Base-by-base conservation (phyloP, 1,140 invertebrate genomes). In the Pseudobourletiella spinata region DNA sequence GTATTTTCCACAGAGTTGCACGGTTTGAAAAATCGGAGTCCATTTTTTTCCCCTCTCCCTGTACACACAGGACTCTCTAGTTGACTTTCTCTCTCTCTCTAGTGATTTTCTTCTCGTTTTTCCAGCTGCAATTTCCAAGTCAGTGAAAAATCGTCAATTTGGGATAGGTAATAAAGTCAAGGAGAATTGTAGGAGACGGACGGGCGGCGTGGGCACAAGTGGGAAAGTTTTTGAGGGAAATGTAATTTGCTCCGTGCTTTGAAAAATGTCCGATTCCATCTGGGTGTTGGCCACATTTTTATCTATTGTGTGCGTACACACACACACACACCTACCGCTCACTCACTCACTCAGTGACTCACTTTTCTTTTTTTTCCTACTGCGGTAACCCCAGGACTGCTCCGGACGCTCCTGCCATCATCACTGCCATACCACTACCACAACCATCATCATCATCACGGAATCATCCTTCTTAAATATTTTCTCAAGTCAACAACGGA, bases 141-240 rank as follows among this genome's bases (percentile, higher is more conserved):
- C 66, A 67, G 66, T 67, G 66, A 67, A 64, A 67, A 67, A 67
- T 67, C 59, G 66, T 64, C 66, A 67, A 67, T 67, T 64, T 61
- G 62, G 66, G 62, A 67, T 61, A 55, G 35, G 57, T 62, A 66
- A 66, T 62, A 66, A 62, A 66, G 58, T 59, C 59, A 59, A 66
- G 55, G 60, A 56, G 50, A 51, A 59, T 14, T 42, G 25, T 28
- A 43, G 51, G 29, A 55, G 42, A 32, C 56, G 42, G 18, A 46
- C 28, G 11, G 16, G 24, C 29, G n/a, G n/a, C 29, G 26, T 39
- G 8, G 18, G 3, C 25, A 3, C 18, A 30, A 55, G 32, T 52
- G 59, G 54, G 52, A 65, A 65, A 61, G 25, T 65, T 65, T 58
- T 65, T 43, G 39, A 59, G 54, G 54, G 56, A 51, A 66, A 61